Conservation (phyloP, 1,140 invertebrate species). For the Aplysia californica region DNA sequence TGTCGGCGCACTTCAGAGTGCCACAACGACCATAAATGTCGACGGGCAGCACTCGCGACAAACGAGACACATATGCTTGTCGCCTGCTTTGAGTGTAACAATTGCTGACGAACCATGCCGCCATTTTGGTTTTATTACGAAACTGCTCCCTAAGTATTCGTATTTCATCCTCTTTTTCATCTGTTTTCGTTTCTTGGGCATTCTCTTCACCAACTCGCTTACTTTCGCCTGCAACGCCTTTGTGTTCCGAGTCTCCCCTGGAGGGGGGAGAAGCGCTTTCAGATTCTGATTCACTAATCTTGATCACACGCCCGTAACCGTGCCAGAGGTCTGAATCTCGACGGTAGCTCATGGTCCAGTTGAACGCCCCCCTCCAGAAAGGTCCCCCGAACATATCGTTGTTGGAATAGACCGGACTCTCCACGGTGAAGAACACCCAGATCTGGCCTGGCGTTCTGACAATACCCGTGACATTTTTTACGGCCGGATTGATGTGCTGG, state of each 20-base stretch:
- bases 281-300: not conserved
- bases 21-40: slow-evolving; percentile 77
- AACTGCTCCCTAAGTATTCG: not conserved
- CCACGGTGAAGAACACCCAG: slow-evolving; percentile 40
- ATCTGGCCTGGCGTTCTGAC: slow-evolving; percentile 15
- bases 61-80: slow-evolving; percentile 70
- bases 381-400: not conserved
- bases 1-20: slow-evolving; percentile 27
- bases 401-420: slow-evolving; percentile 19
- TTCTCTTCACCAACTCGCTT: no score
- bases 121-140: slow-evolving; percentile 45
- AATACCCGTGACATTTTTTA: not conserved
- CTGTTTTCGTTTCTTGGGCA: not conserved
- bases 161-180: not conserved
- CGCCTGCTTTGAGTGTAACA: slow-evolving; percentile 72
- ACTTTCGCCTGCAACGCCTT: no score
- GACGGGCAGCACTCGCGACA: slow-evolving; percentile 71
- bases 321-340: slow-evolving; percentile 69
- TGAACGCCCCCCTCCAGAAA: slow-evolving; percentile 68
- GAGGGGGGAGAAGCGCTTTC: not conserved
- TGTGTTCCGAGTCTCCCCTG: not conserved
- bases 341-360: slow-evolving; percentile 84
- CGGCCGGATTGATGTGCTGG: not conserved
- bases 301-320: slow-evolving; percentile 32
- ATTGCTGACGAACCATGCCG: slow-evolving; percentile 76